Conservation (phyloP, 2,888 invertebrate genomes). For the Dryocosmus kuriphilus region DNA sequence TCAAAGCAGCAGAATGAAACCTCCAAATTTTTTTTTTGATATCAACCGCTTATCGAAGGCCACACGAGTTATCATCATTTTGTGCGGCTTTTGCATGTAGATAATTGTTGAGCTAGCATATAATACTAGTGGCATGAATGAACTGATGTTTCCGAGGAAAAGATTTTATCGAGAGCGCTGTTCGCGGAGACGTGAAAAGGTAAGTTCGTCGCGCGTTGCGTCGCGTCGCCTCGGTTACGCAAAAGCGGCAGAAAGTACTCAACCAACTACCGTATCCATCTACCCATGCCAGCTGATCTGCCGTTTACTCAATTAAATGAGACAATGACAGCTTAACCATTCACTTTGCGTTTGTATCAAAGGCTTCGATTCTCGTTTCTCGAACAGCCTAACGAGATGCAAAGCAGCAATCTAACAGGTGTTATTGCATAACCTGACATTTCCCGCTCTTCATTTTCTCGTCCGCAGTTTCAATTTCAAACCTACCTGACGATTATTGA, state of each 20-base stretch:
- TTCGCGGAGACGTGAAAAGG: background rate
- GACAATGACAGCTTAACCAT: constrained; percentile 30
- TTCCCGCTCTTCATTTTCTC: background rate
- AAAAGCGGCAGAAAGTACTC: constrained; percentile 12
- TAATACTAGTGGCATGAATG: background rate
- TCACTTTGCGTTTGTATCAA: background rate
- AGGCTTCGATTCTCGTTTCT: background rate
- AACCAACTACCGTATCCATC: constrained; percentile 16
- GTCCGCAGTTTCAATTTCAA: background rate
- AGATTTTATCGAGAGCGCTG: constrained; percentile 22
- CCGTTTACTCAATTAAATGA: constrained; percentile 19
- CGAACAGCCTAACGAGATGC: background rate
- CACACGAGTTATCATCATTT: background rate
- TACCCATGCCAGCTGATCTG: background rate
- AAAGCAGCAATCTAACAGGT: constrained; percentile 20
- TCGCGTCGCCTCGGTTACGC: constrained; percentile 6
- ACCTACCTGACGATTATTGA: background rate
- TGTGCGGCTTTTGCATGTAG: background rate
- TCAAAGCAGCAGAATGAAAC: background rate
- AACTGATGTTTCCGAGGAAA: constrained; percentile 26
- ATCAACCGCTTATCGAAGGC: background rate
- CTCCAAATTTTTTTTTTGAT: background rate
- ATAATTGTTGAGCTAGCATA: background rate
- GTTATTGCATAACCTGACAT: constrained; percentile 13
- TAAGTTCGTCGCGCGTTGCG: too few species aligned